Base-by-base conservation (phyloP, 1,140 invertebrate species). In the Tribolium castaneum region DNA sequence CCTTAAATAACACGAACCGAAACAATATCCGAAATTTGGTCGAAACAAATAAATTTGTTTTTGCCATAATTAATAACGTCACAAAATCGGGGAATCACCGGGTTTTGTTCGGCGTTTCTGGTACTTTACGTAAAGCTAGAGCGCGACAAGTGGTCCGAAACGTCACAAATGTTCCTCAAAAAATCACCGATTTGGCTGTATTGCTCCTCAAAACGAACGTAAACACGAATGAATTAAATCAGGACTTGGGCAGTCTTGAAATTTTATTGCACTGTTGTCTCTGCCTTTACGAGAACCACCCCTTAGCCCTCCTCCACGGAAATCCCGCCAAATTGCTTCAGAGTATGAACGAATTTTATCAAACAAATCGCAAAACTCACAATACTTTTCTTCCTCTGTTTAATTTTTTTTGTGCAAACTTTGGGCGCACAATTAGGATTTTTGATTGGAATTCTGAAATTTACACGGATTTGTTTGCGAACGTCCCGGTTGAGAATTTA, bases 11-110 rank as follows among this genome's bases (percentile, higher is more conserved):
- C 14, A 39, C 51, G 2, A 71, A 45, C 1, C 49, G 30, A n/a
- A 70, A 45, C 35, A 72, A 56, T 50, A 49, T 39, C 6, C 7
- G 70, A 19, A 75, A 71, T 45, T 3, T 66, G 10, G 30, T 77
- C 3, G 72, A 72, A 50, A 71, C 13, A 6, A 77, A 80, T 72
- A 34, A n/a, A 45, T 52, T 75, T 52, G 6, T 80, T 10, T 78
- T 80, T 7, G 10, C 54, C 0, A 75, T 80, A 39, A 75, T 75
- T 5, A 77, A 50, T 22, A 10, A 62, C 34, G 14, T 77, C 10
- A 14, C 62, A 59, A 77, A 78, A 35, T 78, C 50, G 0, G n/a
- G 45, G 14, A 54, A 79, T 62, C 50, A 70, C 54, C n/a, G 34
- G 12, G 34, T 71, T 16, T 71, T 76, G 62, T 76, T 76, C 19